Evolutionary conservation across 2,888 invertebrate genomes (phyloP), one percentile per base, ranked within the genome.

Genomic region (Agrochola lota): DNA sequence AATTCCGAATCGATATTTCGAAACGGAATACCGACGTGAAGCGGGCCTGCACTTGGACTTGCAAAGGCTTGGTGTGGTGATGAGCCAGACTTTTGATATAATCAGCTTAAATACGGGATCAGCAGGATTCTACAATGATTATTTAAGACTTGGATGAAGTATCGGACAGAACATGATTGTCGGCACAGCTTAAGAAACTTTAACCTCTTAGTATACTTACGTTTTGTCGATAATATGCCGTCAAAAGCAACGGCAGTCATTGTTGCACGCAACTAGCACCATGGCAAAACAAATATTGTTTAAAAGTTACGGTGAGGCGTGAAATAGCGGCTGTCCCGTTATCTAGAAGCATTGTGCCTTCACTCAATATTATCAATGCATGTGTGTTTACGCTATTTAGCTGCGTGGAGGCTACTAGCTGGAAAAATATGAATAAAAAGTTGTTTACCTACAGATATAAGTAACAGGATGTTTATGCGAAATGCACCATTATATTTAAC

Each of bases 221-320:
- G 69, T 67, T 73, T 26, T 73, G 43, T 63, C 60, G 75, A 71
- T 81, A 30, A 78, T 73, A 71, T 30, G 71, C 63, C 66, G 26
- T 49, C 64, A 70, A 35, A 81, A 68, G 71, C 84, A 84, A 84
- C 78, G 84, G 81, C 78, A 81, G 84, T 84, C 67, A 73, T 70
- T 81, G 78, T 75, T 84, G 71, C 84, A 84, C 35, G 84, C 84
- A 67, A 78, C 75, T 78, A 78, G 30, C 75, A 78, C 75, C 81
- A 68, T 81, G 40, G 81, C 81, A 75, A 76, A 84, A 74, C 84
- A 84, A 84, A 84, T 81, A 84, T 81, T 84, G 84, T 78, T 81
- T 71, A 73, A 64, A 78, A 73, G 59, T 74, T 73, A 84, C 81
- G 75, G 67, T 76, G 84, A 84, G 67, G 81, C 81, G 84, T 81